Evolutionary conservation across 1,140 invertebrate genomes (phyloP).

Genomic region (Conus betulinus): DNA sequence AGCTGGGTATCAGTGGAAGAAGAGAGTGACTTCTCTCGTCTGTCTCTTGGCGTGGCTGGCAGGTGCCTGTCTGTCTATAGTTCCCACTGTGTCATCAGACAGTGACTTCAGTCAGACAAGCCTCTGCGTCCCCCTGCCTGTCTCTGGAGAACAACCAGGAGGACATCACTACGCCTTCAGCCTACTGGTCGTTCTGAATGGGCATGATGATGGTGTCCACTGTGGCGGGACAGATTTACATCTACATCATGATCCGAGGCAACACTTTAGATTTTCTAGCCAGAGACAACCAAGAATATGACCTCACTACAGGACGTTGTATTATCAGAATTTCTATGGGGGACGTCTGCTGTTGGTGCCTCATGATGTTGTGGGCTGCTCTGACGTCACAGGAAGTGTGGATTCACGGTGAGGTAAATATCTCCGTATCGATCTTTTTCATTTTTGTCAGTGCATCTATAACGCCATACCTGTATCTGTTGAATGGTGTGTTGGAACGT

Average conservation of each 20-base stretch:
- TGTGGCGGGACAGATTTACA: slow-evolving; percentile 45
- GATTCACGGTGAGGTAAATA: no score
- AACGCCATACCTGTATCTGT: no score
- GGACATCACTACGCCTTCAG: slow-evolving; percentile 51
- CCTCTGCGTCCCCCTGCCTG: slow-evolving; percentile 52
- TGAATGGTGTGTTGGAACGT: no score
- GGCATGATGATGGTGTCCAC: slow-evolving; percentile 44
- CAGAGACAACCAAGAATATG: neutral
- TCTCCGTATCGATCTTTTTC: no score
- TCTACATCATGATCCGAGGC: neutral
- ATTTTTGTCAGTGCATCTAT: no score
- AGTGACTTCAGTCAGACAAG: slow-evolving; percentile 50
- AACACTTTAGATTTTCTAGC: neutral
- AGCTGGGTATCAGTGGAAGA: neutral
- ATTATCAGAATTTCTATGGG: neutral
- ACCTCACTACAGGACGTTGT: neutral
- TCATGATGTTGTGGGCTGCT: slow-evolving; percentile 4
- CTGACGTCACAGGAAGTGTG: neutral
- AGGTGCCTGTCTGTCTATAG: slow-evolving; percentile 27
- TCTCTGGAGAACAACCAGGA: slow-evolving; percentile 22
- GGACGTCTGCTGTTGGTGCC: slow-evolving; percentile 20
- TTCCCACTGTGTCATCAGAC: slow-evolving; percentile 22
- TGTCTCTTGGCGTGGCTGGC: slow-evolving; percentile 28
- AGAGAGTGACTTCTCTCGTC: neutral
- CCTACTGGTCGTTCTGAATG: slow-evolving; percentile 52